Base-by-base conservation (phyloP, 2,888 invertebrate species). In the Actias luna region DNA sequence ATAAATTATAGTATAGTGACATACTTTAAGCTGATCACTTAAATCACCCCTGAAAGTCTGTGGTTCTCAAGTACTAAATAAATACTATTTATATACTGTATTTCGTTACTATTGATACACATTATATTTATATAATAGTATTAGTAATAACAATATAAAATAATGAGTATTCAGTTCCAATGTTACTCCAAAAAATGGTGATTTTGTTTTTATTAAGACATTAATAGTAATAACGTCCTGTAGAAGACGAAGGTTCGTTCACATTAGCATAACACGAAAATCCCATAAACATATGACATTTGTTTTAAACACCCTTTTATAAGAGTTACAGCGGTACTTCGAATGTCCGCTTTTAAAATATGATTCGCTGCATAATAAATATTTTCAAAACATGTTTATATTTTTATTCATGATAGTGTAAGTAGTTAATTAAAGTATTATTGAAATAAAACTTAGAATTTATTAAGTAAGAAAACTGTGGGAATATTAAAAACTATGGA, bases 201-300 rank as follows among this genome's bases (percentile, higher is more conserved):
- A 3, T 29, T 27, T 55, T 55, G 18, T 29, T 55, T 29, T 55
- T 55, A 29, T n/a, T 55, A 55, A 55, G 55, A 55, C 29, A 55
- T 70, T 71, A 64, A 71, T 69, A 63, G 63, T 63, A 69, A 68
- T 65, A 74, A 70, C 70, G 64, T 68, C 63, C 60, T 61, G 60
- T 65, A 65, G 62, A 65, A 77, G 77, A 78, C 77, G 81, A 81
- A 82, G 74, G 76, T 75, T 74, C 74, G 75, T 71, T 71, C 77
- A 72, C 85, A 89, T 92, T 90, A 90, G 82, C 88, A 89, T 89
- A 89, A 91, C 91, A 92, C 77, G 89, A 71, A 84, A 90, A 91
- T 83, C 84, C 90, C 89, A 91, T 92, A 92, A 89, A 88, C 87
- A 87, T 80, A 85, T 85, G 86, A 88, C 89, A 87, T 89, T 90